Evolutionary conservation across 1,140 invertebrate genomes (phyloP), one percentile per base, ranked within the genome.

Genomic region (Colletes latitarsis): DNA sequence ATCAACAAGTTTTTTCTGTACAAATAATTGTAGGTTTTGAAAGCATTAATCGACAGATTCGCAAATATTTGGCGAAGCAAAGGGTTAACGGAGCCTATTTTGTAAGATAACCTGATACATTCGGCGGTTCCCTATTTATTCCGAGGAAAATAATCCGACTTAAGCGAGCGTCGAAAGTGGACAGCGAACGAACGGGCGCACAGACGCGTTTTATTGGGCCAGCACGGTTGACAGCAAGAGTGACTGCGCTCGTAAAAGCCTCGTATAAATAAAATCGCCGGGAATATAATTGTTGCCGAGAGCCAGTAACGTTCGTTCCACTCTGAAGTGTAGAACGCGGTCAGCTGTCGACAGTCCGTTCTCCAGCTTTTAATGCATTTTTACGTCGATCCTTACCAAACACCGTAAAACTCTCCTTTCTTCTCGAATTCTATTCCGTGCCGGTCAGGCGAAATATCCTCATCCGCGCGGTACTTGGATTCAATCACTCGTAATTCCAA

Each of bases 261-360:
- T 85, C 83, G 83, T 88, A 89, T 88, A 89, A 89, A 88, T 90
- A 90, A 92, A 92, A 91, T 87, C 67, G 64, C 73, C 64, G 73
- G 76, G 67, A 83, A 83, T 90, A 84, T 82, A 88, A 73, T 75
- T 73, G 68, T 85, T 86, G 70, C 64, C 19, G 66, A 30, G 76
- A 67, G 49, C 43, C 68, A 46, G 60, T 39, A 19, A 52, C 19
- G 30, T 83, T 86, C 67, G 67, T 77, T 71, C 10, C 64, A 55
- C 4, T 60, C 10, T 43, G 46, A 43, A 68, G 12, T 66, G n/a
- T 77, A 62, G 58, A 77, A 49, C 60, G 70, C 76, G 86, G 83
- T 90, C 88, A 89, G 88, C 89, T 89, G 86, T 89, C 83, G 84
- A 43, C 87, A 84, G 81, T 85, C 60, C 75, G 82, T 83, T 72